phyloP scores from a whole-genome alignment of 2,113 vertebrate species.

The Acanthochromis polyacanthus region DNA sequence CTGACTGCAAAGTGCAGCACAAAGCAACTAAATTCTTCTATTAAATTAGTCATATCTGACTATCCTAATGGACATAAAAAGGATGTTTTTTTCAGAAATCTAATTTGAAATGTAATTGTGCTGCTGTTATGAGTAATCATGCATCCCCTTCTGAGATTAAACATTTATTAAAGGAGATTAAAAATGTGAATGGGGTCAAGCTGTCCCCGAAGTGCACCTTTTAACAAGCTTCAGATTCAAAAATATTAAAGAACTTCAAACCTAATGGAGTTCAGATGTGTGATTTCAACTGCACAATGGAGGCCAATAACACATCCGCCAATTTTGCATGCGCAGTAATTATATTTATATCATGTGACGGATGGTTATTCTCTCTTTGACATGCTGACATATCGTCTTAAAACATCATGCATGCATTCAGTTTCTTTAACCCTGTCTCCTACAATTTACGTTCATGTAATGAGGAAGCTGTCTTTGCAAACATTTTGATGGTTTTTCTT shows the following conservation, averaged over 20 bases:
- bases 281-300: neutral
- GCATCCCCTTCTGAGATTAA: slow-evolving; percentile 23
- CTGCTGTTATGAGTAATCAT: slow-evolving; percentile 8
- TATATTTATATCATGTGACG: neutral
- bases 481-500: neutral
- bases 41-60: neutral
- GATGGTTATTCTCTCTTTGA: neutral
- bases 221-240: slow-evolving; percentile 27
- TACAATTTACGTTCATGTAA: too few species aligned
- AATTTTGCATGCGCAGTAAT: neutral
- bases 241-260: slow-evolving; percentile 2
- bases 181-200: slow-evolving; percentile 34
- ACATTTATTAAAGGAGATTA: slow-evolving; percentile 36
- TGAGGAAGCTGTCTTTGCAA: neutral
- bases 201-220: slow-evolving; percentile 20
- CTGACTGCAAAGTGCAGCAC: neutral
- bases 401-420: neutral
- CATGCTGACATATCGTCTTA: too few species aligned
- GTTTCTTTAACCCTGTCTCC: neutral
- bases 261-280: slow-evolving; percentile 6
- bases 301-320: neutral
- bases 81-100: neutral
- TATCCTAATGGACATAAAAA: neutral
- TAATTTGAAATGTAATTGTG: slow-evolving; percentile 30
- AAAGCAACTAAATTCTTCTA: slow-evolving; percentile 9